Evolutionary conservation across 1,140 invertebrate species (phyloP).

Genomic region (Orussus abietinus): DNA sequence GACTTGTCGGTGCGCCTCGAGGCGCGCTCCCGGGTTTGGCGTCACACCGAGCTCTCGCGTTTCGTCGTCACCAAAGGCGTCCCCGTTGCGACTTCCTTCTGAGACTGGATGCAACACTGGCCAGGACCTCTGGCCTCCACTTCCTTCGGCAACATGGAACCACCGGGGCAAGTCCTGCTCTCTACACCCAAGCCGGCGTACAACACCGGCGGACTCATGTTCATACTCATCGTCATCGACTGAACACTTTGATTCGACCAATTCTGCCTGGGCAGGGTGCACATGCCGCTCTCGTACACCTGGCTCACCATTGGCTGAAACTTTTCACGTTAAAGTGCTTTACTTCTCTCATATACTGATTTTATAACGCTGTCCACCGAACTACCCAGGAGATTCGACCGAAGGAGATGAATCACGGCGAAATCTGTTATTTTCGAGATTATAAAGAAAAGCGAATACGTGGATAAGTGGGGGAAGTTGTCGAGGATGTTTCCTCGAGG

Average conservation of each 20-base stretch:
- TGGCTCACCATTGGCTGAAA: constrained; percentile 33
- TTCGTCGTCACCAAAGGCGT: constrained; percentile 47
- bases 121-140: constrained; percentile 34
- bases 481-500: no score
- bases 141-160: constrained; percentile 40
- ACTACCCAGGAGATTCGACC: no score
- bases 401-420: no score
- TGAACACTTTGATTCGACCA: constrained; percentile 45
- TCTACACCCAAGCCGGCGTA: constrained; percentile 40
- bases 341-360: no score
- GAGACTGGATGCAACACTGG: constrained; percentile 43
- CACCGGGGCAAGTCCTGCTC: constrained; percentile 36
- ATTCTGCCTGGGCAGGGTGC: constrained; percentile 49
- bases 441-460: no score
- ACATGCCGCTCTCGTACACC: constrained; percentile 45
- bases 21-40: constrained; percentile 9
- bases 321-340: no score
- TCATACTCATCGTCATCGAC: constrained; percentile 44
- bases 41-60: constrained; percentile 53
- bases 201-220: constrained; percentile 43
- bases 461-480: no score
- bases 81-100: constrained; percentile 35
- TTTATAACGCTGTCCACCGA: no score
- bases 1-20: no score
- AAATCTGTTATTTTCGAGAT: no score